Percentiles rank a stretch among this genome's conserved stretches.
phyloP scores from a whole-genome alignment of 2,113 vertebrate species.

The Ameiurus melas region DNA sequence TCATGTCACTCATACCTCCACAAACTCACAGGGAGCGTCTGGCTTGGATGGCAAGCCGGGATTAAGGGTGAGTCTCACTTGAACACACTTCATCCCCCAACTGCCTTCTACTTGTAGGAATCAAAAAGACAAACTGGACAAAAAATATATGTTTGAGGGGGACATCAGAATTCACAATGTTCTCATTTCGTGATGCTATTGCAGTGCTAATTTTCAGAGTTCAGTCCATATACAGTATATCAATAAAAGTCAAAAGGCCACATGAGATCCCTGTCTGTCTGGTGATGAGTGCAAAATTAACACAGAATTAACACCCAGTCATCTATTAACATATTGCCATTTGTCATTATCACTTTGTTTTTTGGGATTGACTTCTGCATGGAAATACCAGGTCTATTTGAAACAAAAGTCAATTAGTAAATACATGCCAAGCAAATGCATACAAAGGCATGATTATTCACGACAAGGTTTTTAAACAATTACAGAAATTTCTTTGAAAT shows the following conservation, averaged over 20 bases:
- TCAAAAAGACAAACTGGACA: conserved; percentile 5
- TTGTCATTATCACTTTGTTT: conserved; percentile 53
- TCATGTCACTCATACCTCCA: conserved; percentile 94
- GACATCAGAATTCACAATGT: not conserved
- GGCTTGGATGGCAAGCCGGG: conserved; percentile 99
- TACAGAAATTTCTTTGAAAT: not conserved
- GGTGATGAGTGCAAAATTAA: conserved; percentile 62
- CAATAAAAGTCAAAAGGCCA: not conserved
- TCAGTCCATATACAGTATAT: not conserved
- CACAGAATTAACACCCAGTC: conserved; percentile 74
- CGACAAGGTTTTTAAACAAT: not conserved
- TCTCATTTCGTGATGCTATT: not conserved
- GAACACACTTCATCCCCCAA: conserved; percentile 69
- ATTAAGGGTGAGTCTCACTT: conserved; percentile 92
- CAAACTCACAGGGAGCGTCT: conserved; percentile 97
- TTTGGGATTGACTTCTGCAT: conserved; percentile 48
- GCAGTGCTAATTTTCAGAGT: not conserved
- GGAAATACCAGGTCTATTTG: not conserved
- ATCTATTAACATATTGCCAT: conserved; percentile 70
- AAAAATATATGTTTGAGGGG: not conserved
- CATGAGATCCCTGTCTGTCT: conserved; percentile 43
- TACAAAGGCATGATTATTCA: not conserved
- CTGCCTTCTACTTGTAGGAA: conserved; percentile 47
- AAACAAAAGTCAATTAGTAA: not conserved
- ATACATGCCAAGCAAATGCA: not conserved